Percentiles rank a stretch among this genome's conserved stretches.
Conservation (phyloP, 2,113 vertebrate species). For the Regulus satrapa region DNA sequence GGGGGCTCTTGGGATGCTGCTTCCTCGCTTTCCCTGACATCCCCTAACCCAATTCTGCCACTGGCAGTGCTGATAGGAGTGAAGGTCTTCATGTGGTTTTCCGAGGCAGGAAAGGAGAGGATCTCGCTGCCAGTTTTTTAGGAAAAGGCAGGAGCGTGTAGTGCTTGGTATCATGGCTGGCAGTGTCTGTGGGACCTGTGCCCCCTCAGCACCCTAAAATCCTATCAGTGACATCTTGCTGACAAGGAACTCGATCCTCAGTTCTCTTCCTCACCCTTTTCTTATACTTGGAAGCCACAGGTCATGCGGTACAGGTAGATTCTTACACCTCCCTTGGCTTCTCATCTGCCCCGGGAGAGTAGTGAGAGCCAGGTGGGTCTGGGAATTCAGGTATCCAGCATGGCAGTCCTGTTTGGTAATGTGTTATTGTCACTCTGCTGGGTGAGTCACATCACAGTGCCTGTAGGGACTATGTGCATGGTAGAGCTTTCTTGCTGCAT, state of each 20-base stretch:
- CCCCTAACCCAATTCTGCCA: neutral
- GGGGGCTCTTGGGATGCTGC: neutral
- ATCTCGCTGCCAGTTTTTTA: neutral
- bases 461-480: rapidly evolving
- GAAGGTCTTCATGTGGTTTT: neutral
- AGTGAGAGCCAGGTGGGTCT: neutral
- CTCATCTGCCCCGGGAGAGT: neutral
- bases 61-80: neutral
- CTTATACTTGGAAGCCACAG: neutral
- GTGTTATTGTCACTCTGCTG: neutral
- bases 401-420: neutral
- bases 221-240: neutral
- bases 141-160: neutral
- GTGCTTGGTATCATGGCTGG: neutral
- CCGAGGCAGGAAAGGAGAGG: neutral
- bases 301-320: neutral
- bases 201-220: neutral
- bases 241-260: neutral
- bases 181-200: neutral
- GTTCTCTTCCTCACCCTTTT: neutral
- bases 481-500: neutral
- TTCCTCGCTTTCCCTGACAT: rapidly evolving
- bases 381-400: neutral
- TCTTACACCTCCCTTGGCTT: neutral
- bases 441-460: neutral